Base-by-base conservation (phyloP, 2,888 invertebrate species). In the Choreutis nemorana region DNA sequence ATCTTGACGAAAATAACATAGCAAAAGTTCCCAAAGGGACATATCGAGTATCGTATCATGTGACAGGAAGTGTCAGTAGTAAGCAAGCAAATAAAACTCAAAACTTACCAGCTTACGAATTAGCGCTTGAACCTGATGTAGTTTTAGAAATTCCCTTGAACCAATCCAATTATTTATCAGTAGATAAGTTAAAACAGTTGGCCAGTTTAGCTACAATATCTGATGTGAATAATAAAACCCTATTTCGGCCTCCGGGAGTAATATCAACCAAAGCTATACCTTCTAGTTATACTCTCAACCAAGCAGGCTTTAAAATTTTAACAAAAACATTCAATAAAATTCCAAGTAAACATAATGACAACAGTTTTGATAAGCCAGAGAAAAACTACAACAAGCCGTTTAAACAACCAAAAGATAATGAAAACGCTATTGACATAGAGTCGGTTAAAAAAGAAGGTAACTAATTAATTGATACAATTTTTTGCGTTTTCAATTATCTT, bases 241-340 rank as follows among this genome's bases (percentile, higher is more conserved):
- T 75, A 45, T 77, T 75, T 64, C 67, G 68, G 21, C 46, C 70
- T 14, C 71, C 72, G 7, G 67, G 78, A 29, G 62, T 81, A 11
- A 83, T 83, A 46, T 83, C 83, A 9, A 83, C 82, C 7, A 84
- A 84, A 67, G 83, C 83, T 3, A 81, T 84, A 33, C 82, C 81
- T 10, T 81, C 83, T 1, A 83, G 81, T 45, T 84, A 83, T 41
- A 81, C 81, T 1, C 53, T 84, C 11, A 86, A 85, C 51, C 82
- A 84, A 33, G 85, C 85, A 23, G 87, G 87, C 2, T 81, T 87
- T 33, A 82, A 84, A 50, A 81, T 87, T 38, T 55, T 86, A 31
- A 87, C 86, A 1, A 87, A 87, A 64, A 80, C 84, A 0, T 81
- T 81, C 31, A 85, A 83, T 38, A 87, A 85, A 58, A 60, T 70